Conservation (phyloP, 2,113 vertebrate genomes). For the Carassius carassius region DNA sequence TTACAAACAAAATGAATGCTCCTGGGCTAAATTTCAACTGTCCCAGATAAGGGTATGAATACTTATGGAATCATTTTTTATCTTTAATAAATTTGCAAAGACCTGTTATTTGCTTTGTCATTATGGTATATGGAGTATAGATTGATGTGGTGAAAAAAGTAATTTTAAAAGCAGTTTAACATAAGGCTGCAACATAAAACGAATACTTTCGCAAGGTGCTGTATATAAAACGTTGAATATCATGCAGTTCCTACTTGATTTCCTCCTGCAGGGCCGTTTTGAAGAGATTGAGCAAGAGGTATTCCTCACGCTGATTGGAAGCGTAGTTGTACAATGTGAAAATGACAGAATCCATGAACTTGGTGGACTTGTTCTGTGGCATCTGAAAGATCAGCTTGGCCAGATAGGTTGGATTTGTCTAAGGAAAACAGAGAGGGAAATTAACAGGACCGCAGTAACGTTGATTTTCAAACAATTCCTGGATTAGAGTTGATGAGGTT, state of each 20-base stretch:
- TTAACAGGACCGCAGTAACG: background rate
- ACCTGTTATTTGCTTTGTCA: too few relatives aligned
- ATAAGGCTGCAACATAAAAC: too few relatives aligned
- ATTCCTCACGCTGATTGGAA: slow-evolving; percentile 96
- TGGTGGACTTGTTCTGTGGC: slow-evolving; percentile 98
- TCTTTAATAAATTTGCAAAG: too few relatives aligned
- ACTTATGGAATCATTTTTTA: too few relatives aligned
- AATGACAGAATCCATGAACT: slow-evolving; percentile 99
- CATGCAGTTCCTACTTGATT: slow-evolving; percentile 83
- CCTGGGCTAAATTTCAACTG: too few relatives aligned
- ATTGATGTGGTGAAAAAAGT: too few relatives aligned
- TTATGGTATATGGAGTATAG: too few relatives aligned
- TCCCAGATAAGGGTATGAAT: too few relatives aligned
- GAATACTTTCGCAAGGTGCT: too few relatives aligned
- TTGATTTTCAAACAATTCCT: background rate
- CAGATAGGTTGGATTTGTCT: slow-evolving; percentile 97
- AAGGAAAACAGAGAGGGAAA: slow-evolving; percentile 33
- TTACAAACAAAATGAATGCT: too few relatives aligned
- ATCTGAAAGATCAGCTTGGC: slow-evolving; percentile 99
- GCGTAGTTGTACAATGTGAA: slow-evolving; percentile 98
- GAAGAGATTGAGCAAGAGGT: slow-evolving; percentile 92
- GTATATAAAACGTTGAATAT: background rate
- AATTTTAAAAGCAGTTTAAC: too few relatives aligned
- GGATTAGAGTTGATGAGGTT: background rate
- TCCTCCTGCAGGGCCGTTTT: slow-evolving; percentile 96